Base-by-base conservation (phyloP, 2,797 vertebrate species). In the Chaenodraco wilsoni region DNA sequence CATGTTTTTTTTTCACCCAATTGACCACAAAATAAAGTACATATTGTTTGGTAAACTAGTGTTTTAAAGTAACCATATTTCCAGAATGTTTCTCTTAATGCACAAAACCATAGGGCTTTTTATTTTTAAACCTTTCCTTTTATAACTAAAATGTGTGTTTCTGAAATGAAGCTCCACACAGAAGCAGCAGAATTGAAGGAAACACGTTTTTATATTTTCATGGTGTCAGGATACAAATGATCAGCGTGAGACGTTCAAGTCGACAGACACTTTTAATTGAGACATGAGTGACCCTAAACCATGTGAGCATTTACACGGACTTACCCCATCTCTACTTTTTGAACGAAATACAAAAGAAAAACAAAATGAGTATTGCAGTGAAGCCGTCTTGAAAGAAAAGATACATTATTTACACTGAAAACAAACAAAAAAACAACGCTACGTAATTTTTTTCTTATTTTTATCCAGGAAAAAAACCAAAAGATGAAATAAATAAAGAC, bases 321-420 rank as follows among this genome's bases (percentile, higher is more conserved):
- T 85, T 37, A 37, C 81, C 84, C 90, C 87, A 72, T 85, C 87
- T 92, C 84, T 90, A 89, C 76, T 72, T 73, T 74, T 84, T 75
- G 87, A 51, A 91, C 89, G 68, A 89, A 91, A 92, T 87, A 91
- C 87, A 91, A 91, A 89, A 90, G 55, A 77, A 85, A 78, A 19
- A 83, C 44, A 84, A 82, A 84, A 72, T 0, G 49, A 84, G 86
- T 91, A 92, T 83, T 86, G 91, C 89, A 83, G 94, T 91, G 91
- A 91, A 91, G 91, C 86, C 65, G 82, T 91, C 82, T 85, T 86
- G 79, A 93, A 94, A 90, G 82, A 87, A 93, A 90, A 87, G 90
- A 87, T 93, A 91, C 90, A 93, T 88, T 95, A 95, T 96, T 94
- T 95, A 95, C 94, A 95, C 85, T 89, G 90, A 92, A 88, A 94